Base-by-base conservation (phyloP, 2,888 invertebrate species). In the Marronus borbonicus region DNA sequence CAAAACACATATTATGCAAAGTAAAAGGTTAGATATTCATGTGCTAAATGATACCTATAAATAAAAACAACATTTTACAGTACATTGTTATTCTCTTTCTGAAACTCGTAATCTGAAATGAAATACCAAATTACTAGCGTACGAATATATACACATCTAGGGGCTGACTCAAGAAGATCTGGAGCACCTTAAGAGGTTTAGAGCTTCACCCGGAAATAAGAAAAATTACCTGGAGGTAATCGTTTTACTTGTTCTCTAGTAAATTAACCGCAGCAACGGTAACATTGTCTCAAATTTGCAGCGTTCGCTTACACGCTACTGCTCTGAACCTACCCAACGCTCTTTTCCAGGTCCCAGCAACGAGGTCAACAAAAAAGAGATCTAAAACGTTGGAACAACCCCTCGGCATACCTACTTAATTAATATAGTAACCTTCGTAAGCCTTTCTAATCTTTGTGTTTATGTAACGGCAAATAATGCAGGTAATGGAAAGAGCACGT, bases 281-380 rank as follows among this genome's bases (percentile, higher is more conserved):
- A 68, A 44, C 60, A 70, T 36, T 70, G 70, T 39, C 60, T 60
- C 58, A 60, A 72, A 72, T 58, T 72, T 72, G 60, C 72, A 60
- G 60, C 17, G 72, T 60, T 24, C 72, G 60, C 72, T 60, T 72
- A 68, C 24, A 68, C 44, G n/a, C 39, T 12, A 36, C 70, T 58
- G 5, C 70, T 17, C 17, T 20, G n/a, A 10, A 31, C n/a, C 31
- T 28, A 24, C 55, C 58, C 17, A 58, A 58, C 20, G 8, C 58
- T 14, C 8, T 70, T 20, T 58, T 7, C 55, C n/a, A 39, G n/a
- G 7, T 66, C 44, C 3, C 49, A 49, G 44, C 17, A 10, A n/a
- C 66, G 20, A 17, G 7, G 12, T 5, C 39, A 20, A 50, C 66
- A 49, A 68, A 20, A 68, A 68, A 52, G 7, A 52, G 52, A 17